Evolutionary conservation across 2,888 invertebrate genomes (phyloP), one percentile per base, ranked within the genome.

Genomic region (Galerucella calmariensis): DNA sequence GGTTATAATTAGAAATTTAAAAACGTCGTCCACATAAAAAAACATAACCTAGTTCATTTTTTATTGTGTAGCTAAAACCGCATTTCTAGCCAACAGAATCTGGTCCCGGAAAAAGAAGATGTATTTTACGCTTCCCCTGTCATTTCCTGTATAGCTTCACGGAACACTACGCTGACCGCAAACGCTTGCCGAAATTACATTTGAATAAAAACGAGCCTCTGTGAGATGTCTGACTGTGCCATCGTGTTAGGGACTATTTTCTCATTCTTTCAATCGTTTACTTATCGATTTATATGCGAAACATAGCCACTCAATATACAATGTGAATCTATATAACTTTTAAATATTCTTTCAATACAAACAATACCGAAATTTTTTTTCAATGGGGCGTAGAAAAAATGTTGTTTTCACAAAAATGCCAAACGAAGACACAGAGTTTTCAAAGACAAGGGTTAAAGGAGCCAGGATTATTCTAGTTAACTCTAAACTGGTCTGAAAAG

Each of bases 81-180:
- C 67, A 62, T 76, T 72, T 59, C 66, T 66, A 66, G 72, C 72
- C 72, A 67, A 65, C 67, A 74, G 73, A 77, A 79, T 78, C 78
- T 79, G 78, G 78, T 77, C 79, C 81, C 81, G 81, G 83, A 83
- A 83, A 81, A 84, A 82, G 81, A 83, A 84, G 84, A 84, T 83
- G 83, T 84, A 83, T 84, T 83, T 83, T 82, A 81, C 82, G 82
- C 83, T 84, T 85, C 82, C 83, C 79, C 81, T 81, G 79, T 79
- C 82, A 80, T 84, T 84, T 83, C 83, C 83, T 79, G 79, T 80
- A 82, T 81, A 76, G 82, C 82, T 82, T 81, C 79, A 80, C 79
- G 81, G 79, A 81, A 82, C 80, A 81, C 81, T 80, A 83, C 80
- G 81, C 79, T 84, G 84, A 83, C 84, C 84, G 82, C 84, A 82